Evolutionary conservation across 2,797 vertebrate species (phyloP).

Genomic region (Parambassis ranga): DNA sequence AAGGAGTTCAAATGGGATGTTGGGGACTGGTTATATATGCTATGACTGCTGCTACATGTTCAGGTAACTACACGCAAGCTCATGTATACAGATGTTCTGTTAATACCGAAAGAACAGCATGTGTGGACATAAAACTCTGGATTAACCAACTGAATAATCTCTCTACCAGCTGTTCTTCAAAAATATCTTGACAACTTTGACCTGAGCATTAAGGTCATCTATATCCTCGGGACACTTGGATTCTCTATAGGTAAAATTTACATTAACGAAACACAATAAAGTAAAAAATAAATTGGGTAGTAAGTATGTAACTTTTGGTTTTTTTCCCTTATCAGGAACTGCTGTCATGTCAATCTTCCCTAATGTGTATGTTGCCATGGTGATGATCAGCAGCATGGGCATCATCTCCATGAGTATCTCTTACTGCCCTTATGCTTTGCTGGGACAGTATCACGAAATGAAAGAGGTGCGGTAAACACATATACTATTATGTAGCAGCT

Average conservation of each 20-base stretch:
- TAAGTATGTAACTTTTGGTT: background rate
- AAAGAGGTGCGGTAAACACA: constrained; percentile 86
- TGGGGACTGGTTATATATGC: constrained; percentile 97
- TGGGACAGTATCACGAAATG: constrained; percentile 98
- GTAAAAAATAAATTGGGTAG: background rate
- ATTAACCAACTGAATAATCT: background rate
- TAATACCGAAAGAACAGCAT: background rate
- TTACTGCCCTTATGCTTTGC: constrained; percentile 95
- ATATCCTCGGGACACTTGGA: constrained; percentile 93
- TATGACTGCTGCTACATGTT: constrained; percentile 92
- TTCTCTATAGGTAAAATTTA: constrained; percentile 85
- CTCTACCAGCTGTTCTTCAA: constrained; percentile 88
- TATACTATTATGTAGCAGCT: too few species aligned
- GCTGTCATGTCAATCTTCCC: constrained; percentile 94
- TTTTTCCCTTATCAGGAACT: constrained; percentile 79
- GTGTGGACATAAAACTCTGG: background rate
- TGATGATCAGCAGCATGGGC: constrained; percentile 98
- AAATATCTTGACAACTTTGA: constrained; percentile 97
- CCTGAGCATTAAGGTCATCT: constrained; percentile 94
- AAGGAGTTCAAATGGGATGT: constrained; percentile 96
- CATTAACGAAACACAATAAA: background rate
- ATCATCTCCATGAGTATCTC: constrained; percentile 97
- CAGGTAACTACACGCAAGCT: constrained; percentile 77
- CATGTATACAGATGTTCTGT: background rate
- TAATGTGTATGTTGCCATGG: constrained; percentile 93